These are phyloP conservation scores for Hartigia nigra DNA, from an alignment of 2,888 invertebrate species.

Conservation along the genomic window DNA sequence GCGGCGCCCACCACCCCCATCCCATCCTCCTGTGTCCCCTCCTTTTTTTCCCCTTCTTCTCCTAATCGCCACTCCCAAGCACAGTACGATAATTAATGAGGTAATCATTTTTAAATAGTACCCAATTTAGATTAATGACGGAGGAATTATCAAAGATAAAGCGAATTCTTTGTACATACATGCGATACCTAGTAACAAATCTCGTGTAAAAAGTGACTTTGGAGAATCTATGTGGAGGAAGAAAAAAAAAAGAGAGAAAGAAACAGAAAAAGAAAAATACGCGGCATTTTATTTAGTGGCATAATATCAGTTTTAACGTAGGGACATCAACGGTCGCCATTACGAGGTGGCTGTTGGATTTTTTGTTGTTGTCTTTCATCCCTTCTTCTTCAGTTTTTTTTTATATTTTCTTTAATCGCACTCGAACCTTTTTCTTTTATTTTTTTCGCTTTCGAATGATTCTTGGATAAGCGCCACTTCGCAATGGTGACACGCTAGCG, in stretches of 20 bases:
- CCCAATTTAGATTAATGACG: slow-evolving; percentile 29
- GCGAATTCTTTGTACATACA: slow-evolving; percentile 44
- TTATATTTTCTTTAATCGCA: neutral
- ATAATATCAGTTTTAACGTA: slow-evolving; percentile 38
- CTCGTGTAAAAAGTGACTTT: slow-evolving; percentile 38
- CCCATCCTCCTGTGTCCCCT: slow-evolving; percentile 13
- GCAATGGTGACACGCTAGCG: neutral
- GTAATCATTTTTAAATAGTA: slow-evolving; percentile 43
- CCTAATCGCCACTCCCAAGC: too few species aligned
- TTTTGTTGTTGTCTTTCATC: neutral
- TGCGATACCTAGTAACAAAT: slow-evolving; percentile 35
- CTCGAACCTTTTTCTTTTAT: neutral
- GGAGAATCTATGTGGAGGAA: neutral
- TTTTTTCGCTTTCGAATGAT: neutral
- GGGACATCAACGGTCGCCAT: neutral
- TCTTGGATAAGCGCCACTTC: neutral
- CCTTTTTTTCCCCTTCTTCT: too few species aligned
- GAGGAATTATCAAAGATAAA: slow-evolving; percentile 32
- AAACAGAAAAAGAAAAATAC: slow-evolving; percentile 11
- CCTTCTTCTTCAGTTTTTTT: neutral
- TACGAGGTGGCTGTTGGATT: neutral
- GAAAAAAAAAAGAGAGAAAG: too few species aligned
- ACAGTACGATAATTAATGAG: slow-evolving; percentile 34
- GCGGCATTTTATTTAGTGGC: slow-evolving; percentile 42
- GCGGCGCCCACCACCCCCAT: slow-evolving; percentile 18